phyloP scores from a whole-genome alignment of 2,888 invertebrate genomes.

The Apodemia mormo region DNA sequence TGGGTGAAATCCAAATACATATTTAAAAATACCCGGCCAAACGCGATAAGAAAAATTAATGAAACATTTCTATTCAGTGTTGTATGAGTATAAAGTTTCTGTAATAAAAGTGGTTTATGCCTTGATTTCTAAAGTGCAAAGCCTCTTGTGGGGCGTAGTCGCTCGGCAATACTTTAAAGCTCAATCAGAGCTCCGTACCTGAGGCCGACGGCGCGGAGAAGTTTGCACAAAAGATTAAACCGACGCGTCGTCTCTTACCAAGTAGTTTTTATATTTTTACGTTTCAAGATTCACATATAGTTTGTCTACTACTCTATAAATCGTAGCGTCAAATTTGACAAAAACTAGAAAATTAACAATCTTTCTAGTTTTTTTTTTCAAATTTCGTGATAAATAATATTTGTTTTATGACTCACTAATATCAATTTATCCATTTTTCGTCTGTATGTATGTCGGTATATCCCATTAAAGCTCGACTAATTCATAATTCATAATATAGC shows the following conservation, averaged over 20 bases:
- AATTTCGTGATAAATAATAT: no score
- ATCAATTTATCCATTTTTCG: no score
- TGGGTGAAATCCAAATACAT: no score
- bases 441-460: no score
- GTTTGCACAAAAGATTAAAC: slow-evolving; percentile 69
- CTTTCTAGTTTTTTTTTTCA: no score
- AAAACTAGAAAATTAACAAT: no score
- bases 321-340: no score
- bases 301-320: no score
- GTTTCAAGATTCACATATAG: not conserved
- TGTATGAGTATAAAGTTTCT: slow-evolving; percentile 15
- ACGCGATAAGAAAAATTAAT: not conserved
- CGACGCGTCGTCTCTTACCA: slow-evolving; percentile 20
- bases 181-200: slow-evolving; percentile 42
- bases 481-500: no score
- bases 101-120: slow-evolving; percentile 42
- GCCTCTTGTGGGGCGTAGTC: slow-evolving; percentile 28
- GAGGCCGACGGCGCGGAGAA: slow-evolving; percentile 52
- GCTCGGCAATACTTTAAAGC: slow-evolving; percentile 41
- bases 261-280: not conserved
- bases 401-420: no score
- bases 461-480: no score
- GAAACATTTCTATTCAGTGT: slow-evolving; percentile 8
- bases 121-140: slow-evolving; percentile 37
- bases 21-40: no score